Percentiles rank a stretch among this genome's conserved stretches.
Evolutionary conservation across 2,113 vertebrate species (phyloP).

Genomic region (Cynocephalus volans): DNA sequence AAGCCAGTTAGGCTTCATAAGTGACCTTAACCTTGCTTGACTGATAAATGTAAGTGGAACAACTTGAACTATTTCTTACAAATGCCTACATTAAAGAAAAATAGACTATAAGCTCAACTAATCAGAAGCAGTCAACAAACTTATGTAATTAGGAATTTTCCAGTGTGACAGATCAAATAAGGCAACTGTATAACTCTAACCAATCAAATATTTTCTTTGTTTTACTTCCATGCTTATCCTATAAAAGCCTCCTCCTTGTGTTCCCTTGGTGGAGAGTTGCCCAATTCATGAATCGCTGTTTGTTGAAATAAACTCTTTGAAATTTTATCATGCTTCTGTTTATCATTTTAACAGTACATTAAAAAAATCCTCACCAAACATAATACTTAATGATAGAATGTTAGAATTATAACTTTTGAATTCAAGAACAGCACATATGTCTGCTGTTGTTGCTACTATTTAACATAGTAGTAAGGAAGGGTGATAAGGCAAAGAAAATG

Average conservation of each 20-base stretch:
- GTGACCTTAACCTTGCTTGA: neutral
- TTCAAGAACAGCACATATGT: no score
- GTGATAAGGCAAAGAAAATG: neutral
- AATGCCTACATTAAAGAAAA: neutral
- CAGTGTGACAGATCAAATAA: no score
- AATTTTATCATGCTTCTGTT: neutral
- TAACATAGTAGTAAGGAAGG: neutral
- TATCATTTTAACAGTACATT: neutral
- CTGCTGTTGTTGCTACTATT: neutral
- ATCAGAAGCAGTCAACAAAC: neutral
- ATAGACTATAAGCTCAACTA: neutral
- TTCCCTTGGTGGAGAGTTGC: neutral
- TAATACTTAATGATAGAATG: no score
- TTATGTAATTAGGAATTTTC: neutral
- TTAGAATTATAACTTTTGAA: no score
- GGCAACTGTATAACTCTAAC: neutral
- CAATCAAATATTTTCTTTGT: neutral
- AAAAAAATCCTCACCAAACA: neutral
- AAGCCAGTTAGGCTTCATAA: neutral
- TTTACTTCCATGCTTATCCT: no score
- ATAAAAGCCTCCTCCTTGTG: no score
- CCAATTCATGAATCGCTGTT: neutral
- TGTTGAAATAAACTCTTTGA: neutral
- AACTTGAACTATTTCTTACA: neutral
- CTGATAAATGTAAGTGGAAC: no score